Evolutionary conservation across 2,113 vertebrate species (phyloP), one percentile per base, ranked within the genome.

Genomic region (Phaethon lepturus): DNA sequence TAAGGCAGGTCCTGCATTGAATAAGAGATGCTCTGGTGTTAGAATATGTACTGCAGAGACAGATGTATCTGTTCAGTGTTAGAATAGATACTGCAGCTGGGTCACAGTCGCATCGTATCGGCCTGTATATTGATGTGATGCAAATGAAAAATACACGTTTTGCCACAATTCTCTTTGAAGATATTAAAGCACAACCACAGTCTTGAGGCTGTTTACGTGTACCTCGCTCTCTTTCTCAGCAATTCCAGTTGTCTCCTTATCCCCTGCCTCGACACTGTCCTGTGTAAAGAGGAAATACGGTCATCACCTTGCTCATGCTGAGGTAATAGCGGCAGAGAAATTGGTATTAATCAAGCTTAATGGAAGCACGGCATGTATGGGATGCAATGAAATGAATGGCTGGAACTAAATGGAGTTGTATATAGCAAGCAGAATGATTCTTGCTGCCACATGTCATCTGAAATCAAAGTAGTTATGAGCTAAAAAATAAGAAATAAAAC

Each of bases 221-320:
- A 98, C 98, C 98, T 98, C 94, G 3, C 94, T 95, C 82, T 97
- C 97, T 71, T 86, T 96, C 93, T 97, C 97, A 83, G 98, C 95
- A 95, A 88, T 83, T 88, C 94, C 98, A 90, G 97, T 62, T 92
- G 94, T 85, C 58, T 97, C 96, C 58, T 97, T 92, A 84, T 97
- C 96, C 69, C 95, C 97, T 94, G 94, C 80, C 79, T 97, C 78
- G 62, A 93, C 86, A 86, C 33, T 81, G 49, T 96, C 98, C 97
- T 98, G 96, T 62, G 94, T 62, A 82, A 94, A 98, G 90, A 97
- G 71, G 72, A 97, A 90, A 98, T 55, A 84, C 2, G 16, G 58
- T 85, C 50, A 86, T 49, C 60, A 72, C 33, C 62, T 90, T 88
- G 77, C 58, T 86, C 31, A 29, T 44, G 38, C 40, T 86, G 86